Percentiles rank a stretch among this genome's conserved stretches.
Evolutionary conservation across 2,113 vertebrate genomes (phyloP).

Genomic region (Muntiacus muntjak): DNA sequence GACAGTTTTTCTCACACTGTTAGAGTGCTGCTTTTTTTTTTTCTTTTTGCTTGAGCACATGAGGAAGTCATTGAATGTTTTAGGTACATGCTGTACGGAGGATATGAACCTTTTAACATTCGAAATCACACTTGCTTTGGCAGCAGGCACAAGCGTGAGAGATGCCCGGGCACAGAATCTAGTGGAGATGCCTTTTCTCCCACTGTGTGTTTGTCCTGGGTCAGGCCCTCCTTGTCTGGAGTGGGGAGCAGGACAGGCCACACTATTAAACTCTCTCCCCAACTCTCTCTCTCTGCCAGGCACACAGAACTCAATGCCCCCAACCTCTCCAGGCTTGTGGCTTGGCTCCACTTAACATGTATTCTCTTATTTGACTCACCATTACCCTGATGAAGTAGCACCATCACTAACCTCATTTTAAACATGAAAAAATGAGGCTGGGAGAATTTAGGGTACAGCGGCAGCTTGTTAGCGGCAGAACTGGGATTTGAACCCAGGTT

Average conservation of each 20-base stretch:
- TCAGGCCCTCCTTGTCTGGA: neutral
- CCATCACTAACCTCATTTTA: neutral
- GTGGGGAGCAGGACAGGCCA: neutral
- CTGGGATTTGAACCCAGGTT: neutral
- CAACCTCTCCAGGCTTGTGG: neutral
- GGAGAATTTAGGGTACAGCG: neutral
- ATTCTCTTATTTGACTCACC: neutral
- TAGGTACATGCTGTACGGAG: neutral
- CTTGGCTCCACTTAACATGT: neutral
- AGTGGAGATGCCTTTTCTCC: neutral
- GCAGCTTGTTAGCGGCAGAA: neutral
- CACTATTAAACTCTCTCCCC: neutral
- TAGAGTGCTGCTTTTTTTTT: neutral
- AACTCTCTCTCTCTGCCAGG: neutral
- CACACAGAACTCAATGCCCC: neutral
- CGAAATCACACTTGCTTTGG: constrained; percentile 5
- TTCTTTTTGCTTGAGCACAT: neutral
- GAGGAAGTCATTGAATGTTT: neutral
- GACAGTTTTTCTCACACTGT: neutral
- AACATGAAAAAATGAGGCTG: neutral
- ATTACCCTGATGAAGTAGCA: neutral
- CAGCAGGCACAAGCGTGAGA: neutral
- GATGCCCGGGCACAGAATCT: neutral
- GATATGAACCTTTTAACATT: constrained; percentile 18
- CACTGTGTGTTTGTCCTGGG: neutral